Base-by-base conservation (phyloP, 2,888 invertebrate species). In the Sarcophaga subvicina region DNA sequence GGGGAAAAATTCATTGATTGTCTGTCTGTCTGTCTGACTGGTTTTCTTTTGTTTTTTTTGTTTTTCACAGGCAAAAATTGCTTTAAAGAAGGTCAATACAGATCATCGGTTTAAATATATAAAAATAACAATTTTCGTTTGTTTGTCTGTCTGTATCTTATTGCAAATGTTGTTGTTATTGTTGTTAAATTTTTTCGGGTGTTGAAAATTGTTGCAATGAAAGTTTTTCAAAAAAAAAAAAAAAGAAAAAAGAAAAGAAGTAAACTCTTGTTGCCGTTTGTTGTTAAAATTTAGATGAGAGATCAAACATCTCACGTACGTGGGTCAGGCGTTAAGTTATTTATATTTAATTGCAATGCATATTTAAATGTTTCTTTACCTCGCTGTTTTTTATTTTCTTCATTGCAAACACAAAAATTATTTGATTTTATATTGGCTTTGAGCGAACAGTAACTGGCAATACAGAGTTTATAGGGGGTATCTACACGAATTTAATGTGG, bases 51-150 rank as follows among this genome's bases (percentile, higher is more conserved):
- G 45, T 75, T 64, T 64, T 54, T 83, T 71, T 54, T 62, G 75
- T 37, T 83, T 70, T 82, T 84, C 83, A 82, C 78, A 64, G 81
- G 84, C 81, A 81, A 79, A 76, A 88, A 83, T 83, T 49, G 67
- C 83, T 86, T 88, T 86, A 80, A 88, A 88, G 86, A 88, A 88
- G 88, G 88, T 88, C 88, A 88, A 80, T 84, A 82, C 88, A 86
- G 88, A 86, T 88, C 86, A 80, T 84, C 86, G 76, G 80, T 78
- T 77, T 78, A 78, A 85, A 80, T 70, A 78, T 71, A 54, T 64
- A 80, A 79, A 49, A 83, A 82, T 73, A 81, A 86, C 79, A 64
- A 81, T 77, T 83, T 81, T 83, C 60, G 60, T 60, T 73, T 86
- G 20, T 4, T 27, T 72, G 45, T 59, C 17, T 25, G 17, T 66